phyloP scores from a whole-genome alignment of 2,113 vertebrate genomes.

The Salvelinus namaycush region DNA sequence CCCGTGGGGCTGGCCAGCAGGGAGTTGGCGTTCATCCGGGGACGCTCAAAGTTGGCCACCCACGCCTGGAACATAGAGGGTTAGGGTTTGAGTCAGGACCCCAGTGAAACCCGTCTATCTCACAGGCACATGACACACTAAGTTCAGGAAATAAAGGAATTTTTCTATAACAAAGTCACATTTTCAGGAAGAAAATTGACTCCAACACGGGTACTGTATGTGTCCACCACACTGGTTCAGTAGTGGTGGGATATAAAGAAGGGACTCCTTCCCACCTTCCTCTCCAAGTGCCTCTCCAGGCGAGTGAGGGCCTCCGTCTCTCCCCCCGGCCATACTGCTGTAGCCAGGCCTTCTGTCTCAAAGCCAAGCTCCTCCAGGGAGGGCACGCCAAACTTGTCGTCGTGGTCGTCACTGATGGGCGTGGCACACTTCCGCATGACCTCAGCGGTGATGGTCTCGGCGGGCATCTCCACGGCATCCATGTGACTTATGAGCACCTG shows the following conservation, averaged over 20 bases:
- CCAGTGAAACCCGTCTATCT: neutral
- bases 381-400: conserved; percentile 86
- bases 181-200: too few relatives aligned
- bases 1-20: conserved; percentile 92
- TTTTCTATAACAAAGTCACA: too few relatives aligned
- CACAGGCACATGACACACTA: neutral
- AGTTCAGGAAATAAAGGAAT: neutral
- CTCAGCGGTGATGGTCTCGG: conserved; percentile 83
- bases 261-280: conserved; percentile 77
- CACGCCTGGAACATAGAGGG: conserved; percentile 79
- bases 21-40: conserved; percentile 93
- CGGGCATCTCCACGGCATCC: conserved; percentile 82
- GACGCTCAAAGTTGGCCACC: conserved; percentile 95
- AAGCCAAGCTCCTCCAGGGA: conserved; percentile 90
- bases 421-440: conserved; percentile 80
- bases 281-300: conserved; percentile 90
- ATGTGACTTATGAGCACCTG: conserved; percentile 87
- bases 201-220: neutral
- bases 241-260: neutral
- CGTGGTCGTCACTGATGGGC: conserved; percentile 83
- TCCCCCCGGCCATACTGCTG: conserved; percentile 92
- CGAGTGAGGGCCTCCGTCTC: conserved; percentile 93
- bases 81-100: neutral
- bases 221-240: neutral
- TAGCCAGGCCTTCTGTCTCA: conserved; percentile 87